phyloP scores from a whole-genome alignment of 2,888 invertebrate genomes.

The Cosmia trapezina region DNA sequence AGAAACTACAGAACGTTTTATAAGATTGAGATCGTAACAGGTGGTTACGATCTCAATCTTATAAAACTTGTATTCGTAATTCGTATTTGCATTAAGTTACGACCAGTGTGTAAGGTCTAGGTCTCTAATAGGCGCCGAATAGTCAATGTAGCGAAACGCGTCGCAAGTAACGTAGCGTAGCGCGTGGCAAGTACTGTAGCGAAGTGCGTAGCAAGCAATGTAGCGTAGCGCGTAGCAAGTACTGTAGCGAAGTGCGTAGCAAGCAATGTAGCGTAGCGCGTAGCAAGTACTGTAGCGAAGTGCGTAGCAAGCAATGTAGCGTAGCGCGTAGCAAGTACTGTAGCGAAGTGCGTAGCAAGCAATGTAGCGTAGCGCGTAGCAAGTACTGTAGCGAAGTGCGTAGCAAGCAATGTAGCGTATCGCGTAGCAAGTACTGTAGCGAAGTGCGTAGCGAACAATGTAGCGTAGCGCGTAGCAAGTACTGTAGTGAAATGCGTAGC shows the following conservation, averaged over 20 bases:
- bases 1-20: too few species aligned
- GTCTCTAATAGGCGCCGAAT: not conserved
- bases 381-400: not conserved
- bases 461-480: not conserved
- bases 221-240: too few species aligned
- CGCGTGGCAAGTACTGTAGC: too few species aligned
- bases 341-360: not conserved
- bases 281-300: not conserved
- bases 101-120: not conserved
- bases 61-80: too few species aligned
- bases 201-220: too few species aligned
- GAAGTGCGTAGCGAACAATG: not conserved
- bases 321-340: not conserved
- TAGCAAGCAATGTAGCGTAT: not conserved
- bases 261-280: not conserved
- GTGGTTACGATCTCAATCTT: too few species aligned
- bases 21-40: too few species aligned
- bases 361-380: not conserved
- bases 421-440: not conserved
- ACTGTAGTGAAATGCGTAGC: not conserved
- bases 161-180: not conserved
- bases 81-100: not conserved
- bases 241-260: not conserved
- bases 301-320: not conserved
- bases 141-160: too few species aligned